phyloP scores from a whole-genome alignment of 2,113 vertebrate species.

The Trematocara macrostoma region DNA sequence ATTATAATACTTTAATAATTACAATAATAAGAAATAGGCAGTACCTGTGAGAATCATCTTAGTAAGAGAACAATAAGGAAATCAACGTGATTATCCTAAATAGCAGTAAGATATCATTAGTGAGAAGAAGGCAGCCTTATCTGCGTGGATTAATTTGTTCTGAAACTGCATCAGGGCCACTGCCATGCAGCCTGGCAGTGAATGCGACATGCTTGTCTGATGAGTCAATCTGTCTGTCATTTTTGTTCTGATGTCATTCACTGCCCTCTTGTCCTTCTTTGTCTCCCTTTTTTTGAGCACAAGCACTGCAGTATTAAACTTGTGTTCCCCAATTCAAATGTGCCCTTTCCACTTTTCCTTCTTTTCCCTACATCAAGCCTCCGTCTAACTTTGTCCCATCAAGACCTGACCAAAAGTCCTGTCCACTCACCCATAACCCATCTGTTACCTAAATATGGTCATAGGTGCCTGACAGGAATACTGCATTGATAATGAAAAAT shows the following conservation, averaged over 20 bases:
- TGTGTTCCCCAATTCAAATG: not conserved
- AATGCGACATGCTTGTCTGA: constrained; percentile 11
- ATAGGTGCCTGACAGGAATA: not conserved
- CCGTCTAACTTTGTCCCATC: constrained; percentile 6
- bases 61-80: constrained; percentile 50
- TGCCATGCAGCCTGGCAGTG: constrained; percentile 9
- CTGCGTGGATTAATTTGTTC: constrained; percentile 29
- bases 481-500: not conserved
- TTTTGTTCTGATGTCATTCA: not conserved
- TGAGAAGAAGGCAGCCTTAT: constrained; percentile 7
- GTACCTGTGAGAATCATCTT: constrained; percentile 22
- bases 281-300: not conserved
- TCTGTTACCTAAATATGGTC: not conserved
- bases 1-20: constrained; percentile 24
- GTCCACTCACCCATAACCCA: not conserved
- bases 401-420: not conserved
- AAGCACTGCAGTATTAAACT: not conserved
- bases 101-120: constrained; percentile 55
- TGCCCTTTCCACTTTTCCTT: not conserved
- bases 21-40: not conserved
- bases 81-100: constrained; percentile 38
- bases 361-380: not conserved
- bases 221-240: constrained; percentile 49
- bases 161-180: constrained; percentile 23
- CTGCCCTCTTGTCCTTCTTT: not conserved